These are phyloP conservation scores for Apteryx mantelli DNA, from an alignment of 2,113 vertebrate species.

Conservation along the genomic window DNA sequence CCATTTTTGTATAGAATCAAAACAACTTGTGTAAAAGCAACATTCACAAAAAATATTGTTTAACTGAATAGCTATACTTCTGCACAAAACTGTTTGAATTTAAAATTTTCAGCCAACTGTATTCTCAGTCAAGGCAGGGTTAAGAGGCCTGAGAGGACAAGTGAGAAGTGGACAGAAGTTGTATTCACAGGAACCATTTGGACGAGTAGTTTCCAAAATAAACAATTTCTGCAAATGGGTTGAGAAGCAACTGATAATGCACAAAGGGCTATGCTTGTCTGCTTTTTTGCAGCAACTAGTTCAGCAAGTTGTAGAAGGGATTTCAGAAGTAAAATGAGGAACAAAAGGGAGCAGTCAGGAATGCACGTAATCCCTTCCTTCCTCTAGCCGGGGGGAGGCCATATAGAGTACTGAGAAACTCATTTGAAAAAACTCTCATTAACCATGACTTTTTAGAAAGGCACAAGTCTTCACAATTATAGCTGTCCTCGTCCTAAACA, in stretches of 20 bases:
- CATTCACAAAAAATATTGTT: neutral
- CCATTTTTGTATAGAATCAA: neutral
- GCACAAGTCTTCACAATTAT: neutral
- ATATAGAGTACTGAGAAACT: neutral
- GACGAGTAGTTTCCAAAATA: neutral
- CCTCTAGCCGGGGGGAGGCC: neutral
- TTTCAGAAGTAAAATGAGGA: neutral
- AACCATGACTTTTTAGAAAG: conserved; percentile 40
- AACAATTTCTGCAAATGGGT: neutral
- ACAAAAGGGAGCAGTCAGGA: neutral
- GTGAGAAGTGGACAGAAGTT: neutral
- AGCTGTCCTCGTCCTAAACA: conserved; percentile 33
- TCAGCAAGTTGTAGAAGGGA: neutral
- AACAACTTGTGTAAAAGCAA: neutral
- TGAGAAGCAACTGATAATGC: neutral
- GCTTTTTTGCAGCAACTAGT: neutral
- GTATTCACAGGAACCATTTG: neutral
- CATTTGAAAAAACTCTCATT: conserved; percentile 34
- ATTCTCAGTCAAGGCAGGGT: neutral
- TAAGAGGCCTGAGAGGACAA: neutral
- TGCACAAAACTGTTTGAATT: neutral
- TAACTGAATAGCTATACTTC: neutral
- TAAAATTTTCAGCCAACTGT: neutral
- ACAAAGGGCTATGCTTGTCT: neutral
- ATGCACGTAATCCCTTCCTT: neutral